phyloP scores from a whole-genome alignment of 2,888 invertebrate species.

The Drosophila atroscutellata region DNA sequence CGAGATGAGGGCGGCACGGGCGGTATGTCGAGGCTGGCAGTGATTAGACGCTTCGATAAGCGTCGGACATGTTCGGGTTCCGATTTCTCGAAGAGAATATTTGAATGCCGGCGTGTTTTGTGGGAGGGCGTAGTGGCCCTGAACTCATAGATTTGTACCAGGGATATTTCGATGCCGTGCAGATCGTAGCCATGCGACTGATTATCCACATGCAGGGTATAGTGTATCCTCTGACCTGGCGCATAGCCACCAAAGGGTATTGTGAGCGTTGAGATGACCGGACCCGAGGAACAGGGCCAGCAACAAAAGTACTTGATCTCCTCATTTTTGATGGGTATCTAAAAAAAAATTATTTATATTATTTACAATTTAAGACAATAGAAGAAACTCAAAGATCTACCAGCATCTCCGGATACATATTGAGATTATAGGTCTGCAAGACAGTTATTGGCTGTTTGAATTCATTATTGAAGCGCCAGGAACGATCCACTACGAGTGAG shows the following conservation, averaged over 20 bases:
- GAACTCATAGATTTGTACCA: constrained; percentile 60
- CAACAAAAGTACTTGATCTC: constrained; percentile 69
- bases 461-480: constrained; percentile 79
- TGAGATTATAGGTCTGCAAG: constrained; percentile 91
- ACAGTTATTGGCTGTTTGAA: constrained; percentile 87
- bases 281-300: constrained; percentile 71
- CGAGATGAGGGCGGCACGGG: constrained; percentile 67
- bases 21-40: constrained; percentile 59
- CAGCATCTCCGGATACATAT: constrained; percentile 88
- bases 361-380: not conserved
- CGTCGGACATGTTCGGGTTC: constrained; percentile 54
- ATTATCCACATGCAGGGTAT: constrained; percentile 89
- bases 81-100: constrained; percentile 35
- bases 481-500: constrained; percentile 89
- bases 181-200: constrained; percentile 86
- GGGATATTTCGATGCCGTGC: constrained; percentile 49
- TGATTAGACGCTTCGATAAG: constrained; percentile 54
- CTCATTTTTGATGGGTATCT: constrained; percentile 56
- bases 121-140: constrained; percentile 48
- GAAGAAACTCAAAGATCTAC: constrained; percentile 84
- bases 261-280: constrained; percentile 55
- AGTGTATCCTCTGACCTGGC: constrained; percentile 89
- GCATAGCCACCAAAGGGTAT: constrained; percentile 90
- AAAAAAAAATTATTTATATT: not conserved
- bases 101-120: constrained; percentile 35